Evolutionary conservation across 1,140 invertebrate genomes (phyloP).

Genomic region (Bombus difficillimus): DNA sequence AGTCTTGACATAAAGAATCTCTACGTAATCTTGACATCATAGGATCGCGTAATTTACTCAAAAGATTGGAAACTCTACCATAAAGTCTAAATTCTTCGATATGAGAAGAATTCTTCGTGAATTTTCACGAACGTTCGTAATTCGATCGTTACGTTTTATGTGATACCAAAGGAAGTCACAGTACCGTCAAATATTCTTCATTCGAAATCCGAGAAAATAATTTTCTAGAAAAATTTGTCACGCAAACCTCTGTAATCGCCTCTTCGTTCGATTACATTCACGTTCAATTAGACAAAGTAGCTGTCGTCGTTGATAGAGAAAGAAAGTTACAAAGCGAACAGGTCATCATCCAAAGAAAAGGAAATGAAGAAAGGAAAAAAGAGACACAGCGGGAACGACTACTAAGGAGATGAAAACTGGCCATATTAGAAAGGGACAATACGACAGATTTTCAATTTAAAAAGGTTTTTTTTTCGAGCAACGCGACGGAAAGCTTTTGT

Average conservation of each 20-base stretch:
- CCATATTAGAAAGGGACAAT: constrained; percentile 33
- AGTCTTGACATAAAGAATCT: too few species aligned
- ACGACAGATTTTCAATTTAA: constrained; percentile 40
- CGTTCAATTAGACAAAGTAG: neutral
- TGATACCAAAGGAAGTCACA: neutral
- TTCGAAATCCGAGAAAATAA: neutral
- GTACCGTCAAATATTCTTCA: too few species aligned
- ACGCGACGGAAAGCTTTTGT: constrained; percentile 26
- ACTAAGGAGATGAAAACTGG: neutral
- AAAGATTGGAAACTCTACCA: neutral
- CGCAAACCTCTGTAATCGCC: too few species aligned
- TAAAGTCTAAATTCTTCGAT: too few species aligned
- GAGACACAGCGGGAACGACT: neutral
- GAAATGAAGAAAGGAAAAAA: too few species aligned
- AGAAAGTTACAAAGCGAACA: neutral
- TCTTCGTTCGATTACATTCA: neutral
- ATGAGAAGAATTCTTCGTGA: neutral
- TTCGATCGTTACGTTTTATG: neutral
- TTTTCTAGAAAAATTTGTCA: neutral
- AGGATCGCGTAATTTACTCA: neutral
- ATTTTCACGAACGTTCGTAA: neutral
- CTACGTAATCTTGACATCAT: too few species aligned
- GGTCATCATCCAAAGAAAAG: neutral
- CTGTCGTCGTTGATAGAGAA: neutral
- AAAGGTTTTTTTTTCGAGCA: constrained; percentile 8